Conservation (phyloP, 2,888 invertebrate genomes). For the Tetropium fuscum region DNA sequence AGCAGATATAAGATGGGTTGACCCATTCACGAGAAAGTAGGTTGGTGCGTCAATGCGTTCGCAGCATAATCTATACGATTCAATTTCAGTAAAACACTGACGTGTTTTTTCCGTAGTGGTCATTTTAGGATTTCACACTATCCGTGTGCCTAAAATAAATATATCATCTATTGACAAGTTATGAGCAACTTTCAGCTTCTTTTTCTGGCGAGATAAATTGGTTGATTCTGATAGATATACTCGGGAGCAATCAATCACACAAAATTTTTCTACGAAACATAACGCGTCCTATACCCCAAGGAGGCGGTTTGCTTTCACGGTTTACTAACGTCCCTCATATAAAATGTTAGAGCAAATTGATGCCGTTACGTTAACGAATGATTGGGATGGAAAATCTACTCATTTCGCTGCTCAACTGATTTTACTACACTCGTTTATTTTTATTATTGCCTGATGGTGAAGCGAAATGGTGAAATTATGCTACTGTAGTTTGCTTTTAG, state of each 20-base stretch:
- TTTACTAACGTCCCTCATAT: slow-evolving; percentile 26
- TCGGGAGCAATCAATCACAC: slow-evolving; percentile 45
- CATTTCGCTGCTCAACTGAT: slow-evolving; percentile 44
- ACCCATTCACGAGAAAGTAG: too few species aligned
- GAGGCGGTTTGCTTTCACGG: slow-evolving; percentile 34
- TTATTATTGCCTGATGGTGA: slow-evolving; percentile 40
- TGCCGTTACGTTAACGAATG: slow-evolving; percentile 36
- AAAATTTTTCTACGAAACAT: slow-evolving; percentile 33
- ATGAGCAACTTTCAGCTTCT: slow-evolving; percentile 33
- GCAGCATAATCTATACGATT: too few species aligned
- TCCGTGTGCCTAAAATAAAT: too few species aligned
- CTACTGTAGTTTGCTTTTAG: slow-evolving; percentile 33
- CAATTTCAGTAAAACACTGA: too few species aligned
- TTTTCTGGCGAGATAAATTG: slow-evolving; percentile 42
- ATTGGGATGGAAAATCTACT: slow-evolving; percentile 38
- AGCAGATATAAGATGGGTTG: too few species aligned
- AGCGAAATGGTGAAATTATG: slow-evolving; percentile 38
- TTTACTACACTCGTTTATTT: slow-evolving; percentile 45
- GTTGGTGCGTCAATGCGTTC: too few species aligned
- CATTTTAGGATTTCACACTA: too few species aligned
- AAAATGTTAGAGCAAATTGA: slow-evolving; percentile 24
- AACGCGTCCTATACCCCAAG: slow-evolving; percentile 29
- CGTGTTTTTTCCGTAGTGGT: too few species aligned
- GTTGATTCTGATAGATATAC: slow-evolving; percentile 31
- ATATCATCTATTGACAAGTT: slow-evolving; percentile 42